Conservation (phyloP, 2,797 vertebrate species). For the Buceros bicornis region DNA sequence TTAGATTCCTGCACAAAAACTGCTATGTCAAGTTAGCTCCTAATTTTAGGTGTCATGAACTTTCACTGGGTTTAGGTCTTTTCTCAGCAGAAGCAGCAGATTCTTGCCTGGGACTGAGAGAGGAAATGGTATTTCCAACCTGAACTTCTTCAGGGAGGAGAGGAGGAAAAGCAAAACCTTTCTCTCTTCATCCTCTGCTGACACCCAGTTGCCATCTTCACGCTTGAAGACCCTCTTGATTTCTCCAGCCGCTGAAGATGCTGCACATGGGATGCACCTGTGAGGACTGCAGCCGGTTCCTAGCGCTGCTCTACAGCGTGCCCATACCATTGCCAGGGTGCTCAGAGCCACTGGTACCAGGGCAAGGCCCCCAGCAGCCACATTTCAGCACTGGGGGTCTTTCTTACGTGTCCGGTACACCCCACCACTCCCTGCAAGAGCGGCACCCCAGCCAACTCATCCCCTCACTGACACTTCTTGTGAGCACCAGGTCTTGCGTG, state of each 20-base stretch:
- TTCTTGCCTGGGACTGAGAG: not conserved
- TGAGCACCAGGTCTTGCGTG: not conserved
- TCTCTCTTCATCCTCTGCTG: not conserved
- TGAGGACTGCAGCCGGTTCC: too few species aligned
- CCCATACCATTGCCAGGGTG: not conserved
- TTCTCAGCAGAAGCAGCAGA: not conserved
- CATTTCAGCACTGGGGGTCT: not conserved
- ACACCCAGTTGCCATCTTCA: not conserved
- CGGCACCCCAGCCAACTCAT: not conserved
- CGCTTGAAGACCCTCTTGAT: not conserved
- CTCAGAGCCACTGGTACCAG: not conserved
- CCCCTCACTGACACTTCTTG: not conserved
- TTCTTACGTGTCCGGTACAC: not conserved
- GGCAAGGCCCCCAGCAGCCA: not conserved
- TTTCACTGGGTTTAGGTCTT: not conserved
- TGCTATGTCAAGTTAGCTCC: not conserved
- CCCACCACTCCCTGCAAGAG: not conserved
- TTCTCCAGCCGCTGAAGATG: not conserved
- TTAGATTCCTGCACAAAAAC: not conserved
- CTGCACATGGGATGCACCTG: not conserved
- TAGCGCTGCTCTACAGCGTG: rapidly evolving
- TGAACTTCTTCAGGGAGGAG: not conserved
- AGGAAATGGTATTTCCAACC: not conserved
- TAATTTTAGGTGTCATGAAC: not conserved
- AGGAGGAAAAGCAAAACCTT: not conserved